Evolutionary conservation across 2,797 vertebrate genomes (phyloP).

Genomic region (Rousettus madagascariensis): DNA sequence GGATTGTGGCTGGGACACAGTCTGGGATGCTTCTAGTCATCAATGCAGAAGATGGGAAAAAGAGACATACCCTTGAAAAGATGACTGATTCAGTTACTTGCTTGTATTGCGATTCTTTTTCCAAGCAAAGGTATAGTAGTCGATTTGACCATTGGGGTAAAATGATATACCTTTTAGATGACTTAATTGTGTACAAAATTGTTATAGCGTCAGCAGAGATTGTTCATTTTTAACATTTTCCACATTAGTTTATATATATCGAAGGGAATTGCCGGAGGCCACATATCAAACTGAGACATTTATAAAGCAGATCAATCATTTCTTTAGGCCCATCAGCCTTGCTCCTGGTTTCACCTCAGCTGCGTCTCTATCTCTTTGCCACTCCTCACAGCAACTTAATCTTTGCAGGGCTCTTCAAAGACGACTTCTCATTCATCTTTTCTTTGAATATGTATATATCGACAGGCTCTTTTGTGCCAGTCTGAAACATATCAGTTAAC

Average conservation of each 20-base stretch:
- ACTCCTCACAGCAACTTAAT: not conserved
- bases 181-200: not conserved
- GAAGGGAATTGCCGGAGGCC: not conserved
- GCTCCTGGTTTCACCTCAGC: not conserved
- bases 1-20: conserved; percentile 95
- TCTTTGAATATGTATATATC: not conserved
- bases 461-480: not conserved
- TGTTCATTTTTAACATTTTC: not conserved
- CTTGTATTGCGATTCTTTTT: conserved; percentile 89
- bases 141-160: conserved; percentile 29
- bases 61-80: conserved; percentile 88
- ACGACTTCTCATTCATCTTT: conserved; percentile 4
- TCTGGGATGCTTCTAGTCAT: conserved; percentile 90
- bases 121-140: conserved; percentile 86
- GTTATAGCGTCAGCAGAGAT: not conserved
- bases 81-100: conserved; percentile 94
- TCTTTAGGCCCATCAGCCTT: not conserved
- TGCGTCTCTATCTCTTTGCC: rapidly evolving
- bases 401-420: not conserved
- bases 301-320: not conserved
- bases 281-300: not conserved
- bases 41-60: conserved; percentile 83
- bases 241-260: not conserved
- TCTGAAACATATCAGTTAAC: not conserved
- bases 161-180: not conserved